Base-by-base conservation (phyloP, 2,888 invertebrate genomes). In the Helleia helle region DNA sequence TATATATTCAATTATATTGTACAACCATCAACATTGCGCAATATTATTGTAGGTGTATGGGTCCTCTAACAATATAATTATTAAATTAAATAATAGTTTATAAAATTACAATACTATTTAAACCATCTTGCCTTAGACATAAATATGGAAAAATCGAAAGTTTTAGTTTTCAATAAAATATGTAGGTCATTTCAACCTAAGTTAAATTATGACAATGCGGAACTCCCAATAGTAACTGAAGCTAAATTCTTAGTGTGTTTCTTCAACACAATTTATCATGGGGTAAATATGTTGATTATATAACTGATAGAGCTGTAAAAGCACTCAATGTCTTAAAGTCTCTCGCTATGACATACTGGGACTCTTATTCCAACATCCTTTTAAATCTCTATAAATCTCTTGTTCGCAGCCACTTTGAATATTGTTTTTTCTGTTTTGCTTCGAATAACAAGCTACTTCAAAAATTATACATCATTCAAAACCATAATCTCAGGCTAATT, bases 361-460 rank as follows among this genome's bases (percentile, higher is more conserved):
- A 37, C n/a, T 37, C 37, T n/a, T 37, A 38, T 15, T 41, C 36
- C 9, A 37, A 41, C 41, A 38, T 40, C 14, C 17, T 36, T 14
- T 11, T 38, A 11, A 7, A 28, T 12, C 18, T 43, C 11, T 40
- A 36, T 24, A 43, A 43, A 30, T 43, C 43, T 3, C 31, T 43
- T n/a, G 13, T 40, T 15, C 30, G 40, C 15, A 40, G 40, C 40
- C 40, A 43, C n/a, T 43, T 43, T 43, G 43, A 40, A 30, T 43
- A 43, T 37, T 43, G 37, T 14, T 43, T 40, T 14, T 11, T 30
- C n/a, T 43, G 43, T 29, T 43, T 30, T 37, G 43, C 29, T 30
- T 13, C 15, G 8, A 25, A 40, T 17, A 13, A 4, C 2, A 40
- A 25, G 13, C 15, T 36, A 14, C 37, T 41, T 29, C 15, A 29